A percentile compares a stretch with the other conserved stretches of the same genome.
These are phyloP conservation scores for Macrobrachium rosenbergii DNA, from an alignment of 1,140 invertebrate genomes.

Conservation along the genomic window DNA sequence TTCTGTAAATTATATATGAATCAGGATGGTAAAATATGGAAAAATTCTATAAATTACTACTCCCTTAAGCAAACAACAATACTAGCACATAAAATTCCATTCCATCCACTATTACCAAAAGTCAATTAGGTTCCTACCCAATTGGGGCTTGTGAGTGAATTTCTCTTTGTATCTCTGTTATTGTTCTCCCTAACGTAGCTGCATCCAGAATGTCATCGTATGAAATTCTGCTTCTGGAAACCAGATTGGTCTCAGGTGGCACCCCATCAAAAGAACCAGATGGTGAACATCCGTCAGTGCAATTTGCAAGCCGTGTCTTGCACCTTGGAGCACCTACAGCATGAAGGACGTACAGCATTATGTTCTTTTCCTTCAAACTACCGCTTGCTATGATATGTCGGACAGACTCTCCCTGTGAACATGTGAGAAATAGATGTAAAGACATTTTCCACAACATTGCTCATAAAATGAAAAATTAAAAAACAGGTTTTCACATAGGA, in stretches of 20 bases:
- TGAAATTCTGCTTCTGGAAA: slow-evolving; percentile 56
- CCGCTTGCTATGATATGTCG: slow-evolving; percentile 76
- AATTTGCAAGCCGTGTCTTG: slow-evolving; percentile 72
- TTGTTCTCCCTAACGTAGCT: slow-evolving; percentile 38
- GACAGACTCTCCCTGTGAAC: slow-evolving; percentile 69
- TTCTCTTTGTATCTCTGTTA: neutral
- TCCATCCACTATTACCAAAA: neutral
- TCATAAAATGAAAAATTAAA: too few relatives aligned
- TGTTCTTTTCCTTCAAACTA: slow-evolving; percentile 69
- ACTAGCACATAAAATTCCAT: too few relatives aligned
- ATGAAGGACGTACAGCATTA: slow-evolving; percentile 85
- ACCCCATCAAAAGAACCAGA: slow-evolving; percentile 72
- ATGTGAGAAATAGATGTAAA: neutral
- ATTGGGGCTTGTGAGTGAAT: neutral
- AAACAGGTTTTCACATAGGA: too few relatives aligned
- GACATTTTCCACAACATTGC: neutral
- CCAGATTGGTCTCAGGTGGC: slow-evolving; percentile 66
- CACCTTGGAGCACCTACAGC: slow-evolving; percentile 89
- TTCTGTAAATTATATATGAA: too few relatives aligned
- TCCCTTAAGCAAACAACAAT: too few relatives aligned
- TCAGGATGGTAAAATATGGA: too few relatives aligned
- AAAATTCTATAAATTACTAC: too few relatives aligned
- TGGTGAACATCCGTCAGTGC: slow-evolving; percentile 72
- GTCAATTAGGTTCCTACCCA: neutral
- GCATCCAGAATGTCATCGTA: slow-evolving; percentile 67